phyloP scores from a whole-genome alignment of 2,113 vertebrate species.

The Callocephalon fimbriatum region DNA sequence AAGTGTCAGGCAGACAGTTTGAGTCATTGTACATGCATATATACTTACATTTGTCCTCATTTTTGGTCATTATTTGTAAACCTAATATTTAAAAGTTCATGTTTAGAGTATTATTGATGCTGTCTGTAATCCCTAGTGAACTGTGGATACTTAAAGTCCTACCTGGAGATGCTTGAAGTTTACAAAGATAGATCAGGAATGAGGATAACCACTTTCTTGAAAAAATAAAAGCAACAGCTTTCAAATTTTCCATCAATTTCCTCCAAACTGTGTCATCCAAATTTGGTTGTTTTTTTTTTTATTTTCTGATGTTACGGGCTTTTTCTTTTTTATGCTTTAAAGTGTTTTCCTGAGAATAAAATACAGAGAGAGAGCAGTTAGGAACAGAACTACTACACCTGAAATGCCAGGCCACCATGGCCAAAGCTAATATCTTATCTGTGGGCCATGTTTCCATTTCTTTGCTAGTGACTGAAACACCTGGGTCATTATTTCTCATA shows the following conservation, averaged over 20 bases:
- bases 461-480: background rate
- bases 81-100: background rate
- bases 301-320: background rate
- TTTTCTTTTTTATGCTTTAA: background rate
- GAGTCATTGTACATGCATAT: background rate
- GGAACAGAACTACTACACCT: background rate
- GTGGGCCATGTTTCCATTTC: background rate
- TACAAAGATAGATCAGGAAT: background rate
- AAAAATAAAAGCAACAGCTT: background rate
- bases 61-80: conserved; percentile 16
- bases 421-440: background rate
- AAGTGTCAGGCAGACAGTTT: background rate
- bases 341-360: background rate
- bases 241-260: background rate
- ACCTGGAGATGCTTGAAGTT: background rate
- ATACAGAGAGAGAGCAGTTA: background rate
- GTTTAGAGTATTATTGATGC: background rate
- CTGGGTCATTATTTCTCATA: background rate
- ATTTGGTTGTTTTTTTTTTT: background rate
- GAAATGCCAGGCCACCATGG: rapidly evolving
- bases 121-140: background rate
- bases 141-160: background rate
- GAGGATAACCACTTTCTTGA: background rate
- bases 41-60: background rate
- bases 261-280: background rate